A percentile compares a stretch with the other conserved stretches of the same genome.
These are phyloP conservation scores for Sciaenops ocellatus DNA, from an alignment of 2,797 vertebrate genomes.

Conservation along the genomic window DNA sequence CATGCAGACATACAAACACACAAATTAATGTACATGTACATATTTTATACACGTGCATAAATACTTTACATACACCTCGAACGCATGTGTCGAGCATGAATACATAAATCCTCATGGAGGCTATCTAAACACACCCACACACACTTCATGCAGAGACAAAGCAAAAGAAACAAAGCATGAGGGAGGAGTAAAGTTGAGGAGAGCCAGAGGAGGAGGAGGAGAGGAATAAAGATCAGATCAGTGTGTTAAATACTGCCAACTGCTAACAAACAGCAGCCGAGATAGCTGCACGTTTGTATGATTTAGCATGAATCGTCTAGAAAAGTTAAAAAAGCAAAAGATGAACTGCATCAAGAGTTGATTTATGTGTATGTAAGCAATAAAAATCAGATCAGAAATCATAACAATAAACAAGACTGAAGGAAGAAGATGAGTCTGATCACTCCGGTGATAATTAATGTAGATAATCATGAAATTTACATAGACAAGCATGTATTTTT, in stretches of 20 bases:
- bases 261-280: not conserved
- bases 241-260: not conserved
- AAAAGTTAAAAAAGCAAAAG: too few relatives aligned
- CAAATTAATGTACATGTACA: not conserved
- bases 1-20: constrained; percentile 1
- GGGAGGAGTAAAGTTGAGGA: constrained; percentile 7
- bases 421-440: too few relatives aligned
- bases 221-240: constrained; percentile 20
- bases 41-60: not conserved
- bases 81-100: not conserved
- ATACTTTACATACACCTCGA: not conserved
- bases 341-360: too few relatives aligned
- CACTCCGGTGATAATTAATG: too few relatives aligned
- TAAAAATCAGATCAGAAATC: too few relatives aligned
- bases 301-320: too few relatives aligned
- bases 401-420: too few relatives aligned
- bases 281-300: not conserved
- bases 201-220: constrained; percentile 13
- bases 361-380: too few relatives aligned
- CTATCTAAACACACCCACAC: not conserved
- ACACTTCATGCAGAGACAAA: not conserved
- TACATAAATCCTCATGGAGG: not conserved
- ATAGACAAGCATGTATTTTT: too few relatives aligned
- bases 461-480: too few relatives aligned
- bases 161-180: not conserved